Base-by-base conservation (phyloP, 2,888 invertebrate genomes). In the Acleris sparsana region DNA sequence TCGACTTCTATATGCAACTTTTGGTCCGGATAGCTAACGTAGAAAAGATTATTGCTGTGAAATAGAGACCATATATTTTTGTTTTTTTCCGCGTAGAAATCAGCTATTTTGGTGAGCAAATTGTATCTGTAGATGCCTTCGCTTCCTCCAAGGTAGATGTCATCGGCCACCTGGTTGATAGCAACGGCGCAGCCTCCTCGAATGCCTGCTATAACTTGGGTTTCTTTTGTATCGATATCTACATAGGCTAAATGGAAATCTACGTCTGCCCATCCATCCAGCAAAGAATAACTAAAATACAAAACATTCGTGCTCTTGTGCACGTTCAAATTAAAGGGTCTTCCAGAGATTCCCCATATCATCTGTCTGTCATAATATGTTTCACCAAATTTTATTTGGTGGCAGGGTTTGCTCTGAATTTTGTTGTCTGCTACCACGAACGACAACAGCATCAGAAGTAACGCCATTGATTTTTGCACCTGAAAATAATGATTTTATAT, bases 101-200 rank as follows among this genome's bases (percentile, higher is more conserved):
- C 85, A 0, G 86, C 85, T 68, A 85, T 56, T 72, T 79, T 83
- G 0, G 86, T 87, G 0, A 77, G 57, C 79, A 84, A 76, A 25
- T 88, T 87, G 11, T 80, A 88, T 76, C 82, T 87, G 63, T 83
- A 88, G 11, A 89, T 89, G 0, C 88, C 89, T 17, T 87, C 84
- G 20, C 78, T 84, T 0, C 89, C 88, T n/a, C 89, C 89, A 5
- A 89, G 70, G 43, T 79, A 89, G 39, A 89, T 78, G 0, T 81
- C 81, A 33, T 87, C 86, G 17, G 82, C 82, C 0, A 53, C 49
- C 49, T 82, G 80, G 25, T 89, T 87, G 67, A 88, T 82, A 0
- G 87, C 82, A 2, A 83, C 75, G 0, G 89, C 74, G 49, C 87
- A 89, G 0, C 89, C 88, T 0, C 87, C 87, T 76, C 65, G 73